These are phyloP conservation scores for Pseudochromis fuscus DNA, from an alignment of 2,797 vertebrate species.

Conservation along the genomic window DNA sequence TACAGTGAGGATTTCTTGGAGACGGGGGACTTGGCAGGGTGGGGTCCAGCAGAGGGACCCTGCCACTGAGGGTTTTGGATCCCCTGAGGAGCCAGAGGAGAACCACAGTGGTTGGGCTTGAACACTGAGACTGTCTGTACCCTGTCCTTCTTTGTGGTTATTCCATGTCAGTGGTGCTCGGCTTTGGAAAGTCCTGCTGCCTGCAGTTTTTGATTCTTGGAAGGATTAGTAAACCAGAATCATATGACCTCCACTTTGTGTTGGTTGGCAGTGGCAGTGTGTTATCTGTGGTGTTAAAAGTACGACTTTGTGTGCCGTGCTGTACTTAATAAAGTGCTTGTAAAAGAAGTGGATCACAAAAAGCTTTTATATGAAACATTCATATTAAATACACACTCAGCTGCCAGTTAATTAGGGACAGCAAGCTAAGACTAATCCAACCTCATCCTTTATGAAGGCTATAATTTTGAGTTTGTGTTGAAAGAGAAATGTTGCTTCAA, in stretches of 20 bases:
- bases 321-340: conserved; percentile 28
- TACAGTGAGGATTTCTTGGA: conserved; percentile 18
- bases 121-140: conserved; percentile 35
- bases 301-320: conserved; percentile 31
- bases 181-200: conserved; percentile 55
- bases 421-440: not conserved
- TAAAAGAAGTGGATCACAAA: conserved; percentile 20
- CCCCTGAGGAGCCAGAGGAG: conserved; percentile 36
- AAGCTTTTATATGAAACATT: conserved; percentile 11
- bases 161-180: conserved; percentile 40
- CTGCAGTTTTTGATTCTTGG: conserved; percentile 59
- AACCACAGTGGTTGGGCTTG: conserved; percentile 43
- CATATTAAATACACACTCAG: conserved; percentile 5
- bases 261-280: conserved; percentile 51
- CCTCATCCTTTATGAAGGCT: not conserved
- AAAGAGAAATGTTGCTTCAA: too few species aligned
- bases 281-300: conserved; percentile 47
- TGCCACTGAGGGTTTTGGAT: conserved; percentile 17
- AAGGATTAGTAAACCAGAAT: conserved; percentile 52
- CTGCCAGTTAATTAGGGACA: not conserved
- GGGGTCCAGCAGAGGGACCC: conserved; percentile 9
- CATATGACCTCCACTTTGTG: conserved; percentile 53
- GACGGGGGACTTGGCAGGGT: not conserved
- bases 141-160: conserved; percentile 41
- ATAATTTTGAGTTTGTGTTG: not conserved